phyloP scores from a whole-genome alignment of 2,113 vertebrate species.

The Cyphomyrus plagiostoma region DNA sequence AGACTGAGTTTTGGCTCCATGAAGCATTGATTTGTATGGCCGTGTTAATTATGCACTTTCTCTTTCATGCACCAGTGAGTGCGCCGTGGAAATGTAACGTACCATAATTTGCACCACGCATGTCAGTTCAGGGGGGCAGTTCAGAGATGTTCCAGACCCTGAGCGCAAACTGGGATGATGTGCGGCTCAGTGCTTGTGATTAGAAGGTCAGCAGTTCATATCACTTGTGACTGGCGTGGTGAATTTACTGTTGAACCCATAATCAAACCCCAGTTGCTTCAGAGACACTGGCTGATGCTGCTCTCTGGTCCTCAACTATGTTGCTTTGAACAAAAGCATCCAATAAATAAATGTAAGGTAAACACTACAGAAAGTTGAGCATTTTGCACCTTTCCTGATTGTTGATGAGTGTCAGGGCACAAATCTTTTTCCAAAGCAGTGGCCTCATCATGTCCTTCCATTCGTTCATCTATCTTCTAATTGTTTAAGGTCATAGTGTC shows the following conservation, averaged over 20 bases:
- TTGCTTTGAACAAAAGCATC: background rate
- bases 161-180: background rate
- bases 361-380: background rate
- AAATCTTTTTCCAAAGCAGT: background rate
- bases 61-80: background rate
- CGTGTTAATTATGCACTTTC: background rate
- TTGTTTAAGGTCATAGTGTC: background rate
- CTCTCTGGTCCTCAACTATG: background rate
- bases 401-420: background rate
- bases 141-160: background rate
- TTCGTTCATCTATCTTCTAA: background rate
- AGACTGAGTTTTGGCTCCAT: constrained; percentile 20
- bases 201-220: background rate
- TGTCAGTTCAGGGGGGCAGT: background rate
- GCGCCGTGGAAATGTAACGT: background rate
- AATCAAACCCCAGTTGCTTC: background rate
- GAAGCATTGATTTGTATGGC: constrained; percentile 25
- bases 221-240: background rate
- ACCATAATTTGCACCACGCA: background rate
- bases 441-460: background rate
- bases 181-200: background rate
- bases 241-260: background rate
- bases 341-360: background rate
- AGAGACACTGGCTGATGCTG: background rate
- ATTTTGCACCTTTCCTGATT: background rate